These are phyloP conservation scores for Melanerpes formicivorus DNA, from an alignment of 2,113 vertebrate species.

Conservation along the genomic window DNA sequence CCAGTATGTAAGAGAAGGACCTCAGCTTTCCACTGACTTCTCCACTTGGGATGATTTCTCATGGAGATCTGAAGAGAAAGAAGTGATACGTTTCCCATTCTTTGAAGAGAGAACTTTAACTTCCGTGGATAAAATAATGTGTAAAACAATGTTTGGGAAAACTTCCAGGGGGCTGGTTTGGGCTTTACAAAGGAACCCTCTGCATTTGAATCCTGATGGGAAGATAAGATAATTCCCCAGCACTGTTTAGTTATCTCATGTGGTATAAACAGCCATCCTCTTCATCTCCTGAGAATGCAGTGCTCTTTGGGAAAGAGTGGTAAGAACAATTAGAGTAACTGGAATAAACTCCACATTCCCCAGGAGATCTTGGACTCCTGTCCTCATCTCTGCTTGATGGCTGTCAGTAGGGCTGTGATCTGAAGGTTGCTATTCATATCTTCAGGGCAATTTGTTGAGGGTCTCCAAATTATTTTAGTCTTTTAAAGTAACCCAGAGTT, in stretches of 20 bases:
- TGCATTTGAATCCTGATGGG: slow-evolving; percentile 9
- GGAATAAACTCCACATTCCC: slow-evolving; percentile 7
- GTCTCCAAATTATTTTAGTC: slow-evolving; percentile 12
- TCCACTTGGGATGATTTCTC: slow-evolving; percentile 7
- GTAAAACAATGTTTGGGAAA: slow-evolving; percentile 66
- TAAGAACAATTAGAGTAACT: neutral
- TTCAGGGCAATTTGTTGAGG: neutral
- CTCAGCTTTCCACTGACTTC: neutral
- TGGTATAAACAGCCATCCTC: slow-evolving; percentile 26
- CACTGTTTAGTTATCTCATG: slow-evolving; percentile 30
- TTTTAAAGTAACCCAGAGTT: slow-evolving; percentile 2
- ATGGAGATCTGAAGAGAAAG: neutral
- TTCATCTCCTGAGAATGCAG: slow-evolving; percentile 48
- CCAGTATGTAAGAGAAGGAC: neutral
- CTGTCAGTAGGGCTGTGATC: neutral
- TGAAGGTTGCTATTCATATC: neutral
- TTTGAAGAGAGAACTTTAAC: slow-evolving; percentile 61
- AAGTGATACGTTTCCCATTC: slow-evolving; percentile 27
- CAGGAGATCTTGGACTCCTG: neutral
- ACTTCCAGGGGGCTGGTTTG: slow-evolving; percentile 55
- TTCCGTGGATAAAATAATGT: slow-evolving; percentile 52
- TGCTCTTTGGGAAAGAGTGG: neutral
- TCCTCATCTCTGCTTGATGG: slow-evolving; percentile 5
- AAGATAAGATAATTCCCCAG: slow-evolving; percentile 55
- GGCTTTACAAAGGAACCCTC: slow-evolving; percentile 53